Evolutionary conservation across 2,888 invertebrate species (phyloP).

Genomic region (Eurytoma californica): DNA sequence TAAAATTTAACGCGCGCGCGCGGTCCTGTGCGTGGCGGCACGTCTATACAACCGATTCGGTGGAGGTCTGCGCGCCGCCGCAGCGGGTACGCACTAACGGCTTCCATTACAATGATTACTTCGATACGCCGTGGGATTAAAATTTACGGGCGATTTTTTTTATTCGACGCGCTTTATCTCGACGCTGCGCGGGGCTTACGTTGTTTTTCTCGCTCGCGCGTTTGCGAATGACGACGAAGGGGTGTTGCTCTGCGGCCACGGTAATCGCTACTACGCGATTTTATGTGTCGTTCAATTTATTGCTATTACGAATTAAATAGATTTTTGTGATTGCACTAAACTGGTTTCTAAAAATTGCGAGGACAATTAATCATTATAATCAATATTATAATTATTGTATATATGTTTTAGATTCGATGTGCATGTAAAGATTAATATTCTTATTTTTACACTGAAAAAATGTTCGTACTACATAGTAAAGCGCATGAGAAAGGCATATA

Average conservation of each 20-base stretch:
- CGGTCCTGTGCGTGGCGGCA: neutral
- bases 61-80: neutral
- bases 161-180: constrained; percentile 9
- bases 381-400: neutral
- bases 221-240: neutral
- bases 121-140: constrained; percentile 49
- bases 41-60: constrained; percentile 6
- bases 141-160: constrained; percentile 43
- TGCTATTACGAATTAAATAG: constrained; percentile 1
- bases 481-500: no score
- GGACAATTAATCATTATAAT: neutral
- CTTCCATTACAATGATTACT: constrained; percentile 50
- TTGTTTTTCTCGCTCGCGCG: neutral
- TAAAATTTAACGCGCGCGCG: constrained; percentile 33
- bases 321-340: neutral
- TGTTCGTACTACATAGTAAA: no score
- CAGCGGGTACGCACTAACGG: constrained; percentile 24
- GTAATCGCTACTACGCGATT: constrained; percentile 26
- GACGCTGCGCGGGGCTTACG: neutral
- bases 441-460: neutral
- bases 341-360: neutral
- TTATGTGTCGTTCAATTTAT: constrained; percentile 5
- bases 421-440: neutral
- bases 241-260: constrained; percentile 21
- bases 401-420: no score